A percentile compares a stretch with the other conserved stretches of the same genome.
Evolutionary conservation across 1,140 invertebrate genomes (phyloP).

Genomic region (Psix sp.): DNA sequence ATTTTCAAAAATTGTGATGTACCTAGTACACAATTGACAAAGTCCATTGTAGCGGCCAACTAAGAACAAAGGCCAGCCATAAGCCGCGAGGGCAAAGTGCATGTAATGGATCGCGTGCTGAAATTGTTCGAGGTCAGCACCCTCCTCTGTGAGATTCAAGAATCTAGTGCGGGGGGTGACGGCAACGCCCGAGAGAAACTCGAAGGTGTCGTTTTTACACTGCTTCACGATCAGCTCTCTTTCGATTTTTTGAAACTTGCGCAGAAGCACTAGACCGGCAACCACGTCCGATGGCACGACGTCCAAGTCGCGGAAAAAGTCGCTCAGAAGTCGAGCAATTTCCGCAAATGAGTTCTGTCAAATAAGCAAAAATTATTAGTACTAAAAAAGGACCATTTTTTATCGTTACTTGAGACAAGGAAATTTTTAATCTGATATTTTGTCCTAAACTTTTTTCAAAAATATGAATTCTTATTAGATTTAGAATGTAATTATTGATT

Average conservation of each 20-base stretch:
- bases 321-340: conserved; percentile 90
- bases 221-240: conserved; percentile 87
- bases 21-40: conserved; percentile 86
- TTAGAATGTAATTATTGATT: no score
- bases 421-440: no score
- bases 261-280: conserved; percentile 88
- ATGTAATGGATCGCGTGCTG: conserved; percentile 90
- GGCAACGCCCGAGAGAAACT: conserved; percentile 92
- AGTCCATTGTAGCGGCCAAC: conserved; percentile 85
- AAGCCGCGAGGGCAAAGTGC: conserved; percentile 91
- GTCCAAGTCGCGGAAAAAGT: conserved; percentile 93
- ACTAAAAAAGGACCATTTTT: no score
- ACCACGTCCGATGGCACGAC: conserved; percentile 95
- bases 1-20: conserved; percentile 23
- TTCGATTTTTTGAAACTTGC: conserved; percentile 90
- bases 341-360: conserved; percentile 88
- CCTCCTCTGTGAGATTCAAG: conserved; percentile 87
- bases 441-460: no score
- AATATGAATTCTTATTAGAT: no score
- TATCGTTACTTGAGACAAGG: no score
- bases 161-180: conserved; percentile 91
- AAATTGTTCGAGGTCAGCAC: conserved; percentile 83
- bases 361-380: no score
- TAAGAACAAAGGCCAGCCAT: conserved; percentile 94
- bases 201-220: conserved; percentile 88